These are phyloP conservation scores for Rhopalosiphum maidis DNA, from an alignment of 1,140 invertebrate species.

Conservation along the genomic window DNA sequence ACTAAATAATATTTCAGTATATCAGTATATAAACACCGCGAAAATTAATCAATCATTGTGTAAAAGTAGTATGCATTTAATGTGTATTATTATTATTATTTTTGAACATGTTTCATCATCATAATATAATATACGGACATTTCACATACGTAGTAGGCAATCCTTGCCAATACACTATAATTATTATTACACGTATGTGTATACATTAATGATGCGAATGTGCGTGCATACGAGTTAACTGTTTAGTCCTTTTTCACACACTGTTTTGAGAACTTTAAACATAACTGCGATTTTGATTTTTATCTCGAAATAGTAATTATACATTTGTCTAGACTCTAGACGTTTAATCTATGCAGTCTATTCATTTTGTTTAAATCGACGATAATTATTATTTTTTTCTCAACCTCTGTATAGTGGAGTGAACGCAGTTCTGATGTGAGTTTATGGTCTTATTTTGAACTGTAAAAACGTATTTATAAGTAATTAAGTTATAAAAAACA, in stretches of 20 bases:
- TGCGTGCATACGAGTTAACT: constrained; percentile 6
- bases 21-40: not conserved
- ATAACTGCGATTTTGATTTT: not conserved
- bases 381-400: not conserved
- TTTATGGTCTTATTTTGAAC: not conserved
- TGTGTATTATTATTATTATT: not conserved
- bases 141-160: constrained; percentile 3
- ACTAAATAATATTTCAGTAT: not conserved
- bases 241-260: constrained; percentile 26
- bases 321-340: not conserved
- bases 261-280: not conserved
- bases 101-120: not conserved
- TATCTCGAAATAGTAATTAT: constrained; percentile 3
- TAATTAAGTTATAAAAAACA: not conserved
- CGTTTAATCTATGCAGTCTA: not conserved
- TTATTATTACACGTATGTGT: not conserved
- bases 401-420: not conserved
- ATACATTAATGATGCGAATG: not conserved
- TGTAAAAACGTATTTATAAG: no score
- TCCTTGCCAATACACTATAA: constrained; percentile 21
- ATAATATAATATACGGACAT: not conserved
- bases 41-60: not conserved
- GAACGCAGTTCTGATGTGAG: not conserved
- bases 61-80: not conserved
- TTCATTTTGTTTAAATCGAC: not conserved